Conservation (phyloP, 1,140 invertebrate genomes). For the Armadillidium nasatum region DNA sequence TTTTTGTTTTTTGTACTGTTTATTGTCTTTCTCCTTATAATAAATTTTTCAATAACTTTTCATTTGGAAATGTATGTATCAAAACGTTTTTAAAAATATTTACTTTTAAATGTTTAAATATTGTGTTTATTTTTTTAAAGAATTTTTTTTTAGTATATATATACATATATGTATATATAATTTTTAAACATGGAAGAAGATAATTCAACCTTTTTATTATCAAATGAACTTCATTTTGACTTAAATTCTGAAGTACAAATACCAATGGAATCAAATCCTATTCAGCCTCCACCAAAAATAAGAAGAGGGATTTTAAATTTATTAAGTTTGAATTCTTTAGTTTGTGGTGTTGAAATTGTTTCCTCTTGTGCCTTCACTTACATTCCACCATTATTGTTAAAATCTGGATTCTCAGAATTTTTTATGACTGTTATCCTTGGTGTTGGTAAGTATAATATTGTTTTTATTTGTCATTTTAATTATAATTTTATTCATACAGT, state of each 20-base stretch:
- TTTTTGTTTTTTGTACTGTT: too few relatives aligned
- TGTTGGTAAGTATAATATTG: slow-evolving; percentile 47
- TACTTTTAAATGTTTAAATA: too few relatives aligned
- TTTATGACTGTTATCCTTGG: slow-evolving; percentile 52
- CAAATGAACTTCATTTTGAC: background rate
- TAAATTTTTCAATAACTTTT: too few relatives aligned
- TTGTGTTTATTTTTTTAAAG: too few relatives aligned
- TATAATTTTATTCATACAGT: too few relatives aligned
- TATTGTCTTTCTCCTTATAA: too few relatives aligned
- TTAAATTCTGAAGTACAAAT: slow-evolving; percentile 9
- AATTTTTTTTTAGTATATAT: too few relatives aligned
- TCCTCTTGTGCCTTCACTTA: slow-evolving; percentile 54
- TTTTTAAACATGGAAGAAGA: too few relatives aligned
- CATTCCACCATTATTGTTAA: slow-evolving; percentile 55
- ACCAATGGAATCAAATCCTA: background rate
- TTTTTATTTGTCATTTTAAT: background rate
- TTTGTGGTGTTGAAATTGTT: slow-evolving; percentile 54
- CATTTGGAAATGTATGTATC: too few relatives aligned
- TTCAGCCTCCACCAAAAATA: slow-evolving; percentile 22
- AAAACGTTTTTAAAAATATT: too few relatives aligned
- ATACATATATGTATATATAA: too few relatives aligned
- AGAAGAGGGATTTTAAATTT: slow-evolving; percentile 29
- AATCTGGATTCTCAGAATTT: slow-evolving; percentile 53
- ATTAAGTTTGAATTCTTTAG: slow-evolving; percentile 51
- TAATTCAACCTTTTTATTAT: background rate